These are phyloP conservation scores for Manis crassicaudata DNA, from an alignment of 2,797 vertebrate genomes.

Conservation along the genomic window DNA sequence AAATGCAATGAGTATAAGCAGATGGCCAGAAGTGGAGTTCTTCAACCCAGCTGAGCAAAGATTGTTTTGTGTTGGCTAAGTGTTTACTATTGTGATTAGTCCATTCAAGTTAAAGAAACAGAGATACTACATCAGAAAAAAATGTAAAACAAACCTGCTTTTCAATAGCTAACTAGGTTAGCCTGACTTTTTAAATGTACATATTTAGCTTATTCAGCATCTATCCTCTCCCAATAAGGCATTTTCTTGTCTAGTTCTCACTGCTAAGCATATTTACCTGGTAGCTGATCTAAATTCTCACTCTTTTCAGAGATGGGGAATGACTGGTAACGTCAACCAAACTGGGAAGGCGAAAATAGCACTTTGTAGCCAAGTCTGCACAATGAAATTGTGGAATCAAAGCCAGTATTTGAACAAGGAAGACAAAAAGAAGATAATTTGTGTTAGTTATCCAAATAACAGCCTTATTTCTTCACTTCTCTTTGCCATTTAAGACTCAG, in stretches of 20 bases:
- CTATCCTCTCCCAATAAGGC: not conserved
- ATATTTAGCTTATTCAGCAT: slow-evolving; percentile 1
- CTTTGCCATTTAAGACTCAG: slow-evolving; percentile 37
- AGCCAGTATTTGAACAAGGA: slow-evolving; percentile 46
- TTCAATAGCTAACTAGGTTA: slow-evolving; percentile 18
- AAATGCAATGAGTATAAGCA: not conserved
- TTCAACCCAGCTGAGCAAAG: not conserved
- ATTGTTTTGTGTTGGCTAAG: not conserved
- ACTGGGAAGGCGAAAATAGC: slow-evolving; percentile 36
- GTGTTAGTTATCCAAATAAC: slow-evolving; percentile 47
- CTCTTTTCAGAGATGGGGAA: slow-evolving; percentile 14
- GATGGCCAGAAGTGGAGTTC: not conserved
- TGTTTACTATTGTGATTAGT: not conserved
- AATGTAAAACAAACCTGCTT: not conserved
- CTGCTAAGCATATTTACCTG: not conserved
- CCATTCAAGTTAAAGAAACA: not conserved
- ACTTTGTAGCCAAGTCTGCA: slow-evolving; percentile 26
- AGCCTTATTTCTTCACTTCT: slow-evolving; percentile 32
- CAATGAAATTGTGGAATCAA: not conserved
- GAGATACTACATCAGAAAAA: slow-evolving; percentile 12
- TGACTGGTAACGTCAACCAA: not conserved
- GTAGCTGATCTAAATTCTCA: not conserved
- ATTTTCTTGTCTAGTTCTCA: slow-evolving; percentile 19
- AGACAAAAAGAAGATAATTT: slow-evolving; percentile 43
- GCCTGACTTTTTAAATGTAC: not conserved